Base-by-base conservation (phyloP, 2,888 invertebrate species). In the Camptogramma bilineatum region DNA sequence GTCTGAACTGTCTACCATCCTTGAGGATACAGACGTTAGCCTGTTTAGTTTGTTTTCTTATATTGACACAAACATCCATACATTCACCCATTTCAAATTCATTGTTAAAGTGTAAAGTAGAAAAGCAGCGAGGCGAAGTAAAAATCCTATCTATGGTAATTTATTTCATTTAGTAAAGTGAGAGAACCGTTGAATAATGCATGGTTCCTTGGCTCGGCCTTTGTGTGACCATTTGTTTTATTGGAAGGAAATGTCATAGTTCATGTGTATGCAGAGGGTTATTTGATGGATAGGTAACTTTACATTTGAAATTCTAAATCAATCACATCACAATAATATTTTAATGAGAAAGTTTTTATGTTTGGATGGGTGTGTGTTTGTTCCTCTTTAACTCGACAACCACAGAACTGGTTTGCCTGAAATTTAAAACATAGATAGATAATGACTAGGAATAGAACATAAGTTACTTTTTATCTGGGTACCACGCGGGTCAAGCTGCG, bases 141-240 rank as follows among this genome's bases (percentile, higher is more conserved):
- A 66, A 67, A 69, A 62, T 59, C 62, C 62, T 69, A 69, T 80
- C 68, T 75, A 81, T 81, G 80, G 82, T 79, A 82, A 83, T 83
- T 78, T 81, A 82, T 83, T 83, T 83, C 81, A 83, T 83, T 83
- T 81, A 76, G 79, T 69, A 79, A 75, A 80, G 82, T 81, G 82
- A 75, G 81, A 75, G 70, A 70, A 69, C 68, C 74, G 52, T 60
- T 83, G 83, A 83, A 83, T 83, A 76, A 83, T 83, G 74, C 77
- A 83, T 63, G 59, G 61, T 67, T 66, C 68, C 65, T 64, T 64
- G 59, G 68, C 64, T 61, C 64, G 64, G 64, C 68, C 71, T 61
- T 53, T 62, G 58, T 48, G 66, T 61, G 68, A 59, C 70, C 69
- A 71, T 70, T 72, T 66, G 73, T 63, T 72, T 67, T 73, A 73